Conservation (phyloP, 35 echinoderm and acorn worm species). For the Ptychodera flava region DNA sequence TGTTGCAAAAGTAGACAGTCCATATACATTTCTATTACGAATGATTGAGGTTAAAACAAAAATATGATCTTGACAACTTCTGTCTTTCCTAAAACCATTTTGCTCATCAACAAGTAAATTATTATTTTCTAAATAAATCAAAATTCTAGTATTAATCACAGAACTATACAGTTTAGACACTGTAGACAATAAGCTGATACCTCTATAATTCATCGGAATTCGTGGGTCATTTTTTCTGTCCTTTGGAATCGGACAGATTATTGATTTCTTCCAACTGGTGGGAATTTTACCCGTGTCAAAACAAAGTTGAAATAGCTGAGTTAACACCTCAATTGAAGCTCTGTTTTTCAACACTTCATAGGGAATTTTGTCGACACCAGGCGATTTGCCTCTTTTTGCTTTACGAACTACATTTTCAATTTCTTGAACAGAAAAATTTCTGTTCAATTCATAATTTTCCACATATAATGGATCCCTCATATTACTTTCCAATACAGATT, state of each 20-base stretch:
- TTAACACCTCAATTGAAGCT: neutral
- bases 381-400: neutral
- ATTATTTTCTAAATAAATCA: conserved; percentile 2
- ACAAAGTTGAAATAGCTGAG: neutral
- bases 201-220: conserved; percentile 1
- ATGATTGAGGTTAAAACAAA: neutral
- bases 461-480: neutral
- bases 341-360: neutral
- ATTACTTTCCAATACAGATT: neutral
- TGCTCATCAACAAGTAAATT: neutral
- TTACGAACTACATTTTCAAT: neutral
- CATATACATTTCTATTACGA: neutral
- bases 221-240: neutral
- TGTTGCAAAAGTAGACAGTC: too few relatives aligned
- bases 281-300: neutral
- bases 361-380: neutral
- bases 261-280: neutral
- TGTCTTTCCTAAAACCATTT: neutral
- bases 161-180: neutral
- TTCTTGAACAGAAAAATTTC: neutral
- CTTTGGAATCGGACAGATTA: neutral
- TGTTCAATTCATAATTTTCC: neutral
- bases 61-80: conserved; percentile 1
- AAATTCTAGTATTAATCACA: neutral
- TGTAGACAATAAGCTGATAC: neutral